Base-by-base conservation (phyloP, 2,888 invertebrate species). In the Chrysina gloriosa region DNA sequence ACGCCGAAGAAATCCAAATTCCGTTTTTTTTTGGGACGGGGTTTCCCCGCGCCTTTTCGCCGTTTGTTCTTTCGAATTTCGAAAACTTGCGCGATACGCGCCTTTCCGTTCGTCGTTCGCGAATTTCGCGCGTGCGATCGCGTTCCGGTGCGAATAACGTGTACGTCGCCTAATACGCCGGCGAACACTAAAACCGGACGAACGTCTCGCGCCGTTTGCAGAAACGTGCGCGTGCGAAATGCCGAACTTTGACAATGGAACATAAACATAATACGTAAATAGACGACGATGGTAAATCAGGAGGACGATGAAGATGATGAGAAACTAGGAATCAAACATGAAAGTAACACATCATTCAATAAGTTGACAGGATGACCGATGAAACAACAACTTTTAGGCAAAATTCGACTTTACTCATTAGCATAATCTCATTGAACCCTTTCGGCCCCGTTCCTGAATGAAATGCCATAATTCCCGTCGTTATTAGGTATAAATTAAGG, bases 211-310 rank as follows among this genome's bases (percentile, higher is more conserved):
- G 11, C 14, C 58, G 58, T 7, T 58, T 25, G 58, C 42, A 42
- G 25, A 42, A 39, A 42, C 31, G 19, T 23, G 58, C 58, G 58
- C 58, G 58, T 58, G 58, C 58, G 58, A 58, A 58, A 25, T 42
- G 9, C 27, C 39, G 25, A 39, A 58, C 39, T 58, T 58, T 58
- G 39, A 42, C 58, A 58, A 39, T 58, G 36, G 23, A 11, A 58
- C 25, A 27, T 14, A 16, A 42, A 47, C 21, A 23, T 47, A 5
- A 47, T 11, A 21, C n/a, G n/a, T n/a, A n/a, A n/a, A n/a, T n/a
- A n/a, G n/a, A n/a, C n/a, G n/a, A n/a, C n/a, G n/a, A n/a, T 42
- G 2, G 42, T 4, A 42, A 4, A 42, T 16, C 19, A 5, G 42
- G 7, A 14, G 3, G 1, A 42, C 5, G 19, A 42, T 6, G 19